Evolutionary conservation across 2,113 vertebrate genomes (phyloP), one percentile per base, ranked within the genome.

Genomic region (Alligator sinensis): DNA sequence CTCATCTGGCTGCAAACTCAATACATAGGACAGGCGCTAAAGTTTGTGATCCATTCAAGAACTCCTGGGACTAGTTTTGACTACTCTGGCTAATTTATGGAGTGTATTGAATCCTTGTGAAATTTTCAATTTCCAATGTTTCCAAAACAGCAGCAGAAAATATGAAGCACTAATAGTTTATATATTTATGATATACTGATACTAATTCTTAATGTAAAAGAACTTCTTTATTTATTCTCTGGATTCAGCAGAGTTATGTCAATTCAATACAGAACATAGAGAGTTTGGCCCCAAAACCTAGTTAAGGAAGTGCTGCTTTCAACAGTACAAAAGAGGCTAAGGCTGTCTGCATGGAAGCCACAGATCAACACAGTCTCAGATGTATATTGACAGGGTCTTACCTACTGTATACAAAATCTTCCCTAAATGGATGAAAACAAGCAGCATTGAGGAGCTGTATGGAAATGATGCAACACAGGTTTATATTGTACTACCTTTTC

Each of bases 1-100:
- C 11, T 0, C 11, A 57, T 28, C 92, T 80, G 55, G 16, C 25
- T 16, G n/a, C 62, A 66, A 18, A 72, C n/a, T 4, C 34, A 1
- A 3, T 24, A 54, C 21, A 38, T 13, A 25, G 12, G 72, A 22
- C 24, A 3, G 72, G 14, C 24, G 6, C 22, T 15, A 60, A 60
- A 60, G 59, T 60, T 60, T 60, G 19, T 34, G 15, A 70, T 70
- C 66, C 21, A 70, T 19, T 70, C n/a, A 21, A 34, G 28, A 9
- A 70, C 17, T 34, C n/a, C 30, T 30, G 17, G n/a, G 16, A 30
- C 9, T 2, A 38, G 19, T 27, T 57, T 3, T 28, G 62, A 55
- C 12, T 15, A 30, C n/a, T 25, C 5, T 64, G n/a, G 0, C 25
- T 72, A 63, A 5, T 6, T 4, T 7, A 34, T 12, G 27, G 12